These are phyloP conservation scores for Rhamphomyia laevipes DNA, from an alignment of 2,888 invertebrate genomes.

Conservation along the genomic window DNA sequence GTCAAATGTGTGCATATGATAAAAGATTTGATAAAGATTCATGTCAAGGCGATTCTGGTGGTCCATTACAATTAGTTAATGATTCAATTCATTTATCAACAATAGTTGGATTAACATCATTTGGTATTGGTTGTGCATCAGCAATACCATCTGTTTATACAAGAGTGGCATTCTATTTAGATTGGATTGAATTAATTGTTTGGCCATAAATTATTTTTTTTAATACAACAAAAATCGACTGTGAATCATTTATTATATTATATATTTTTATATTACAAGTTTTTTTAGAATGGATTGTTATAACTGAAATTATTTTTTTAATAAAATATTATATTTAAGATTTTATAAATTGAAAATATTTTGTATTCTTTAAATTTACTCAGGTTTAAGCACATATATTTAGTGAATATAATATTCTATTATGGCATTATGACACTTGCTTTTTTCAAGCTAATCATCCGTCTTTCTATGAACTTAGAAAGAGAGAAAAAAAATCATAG, in stretches of 20 bases:
- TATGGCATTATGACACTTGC: too few relatives aligned
- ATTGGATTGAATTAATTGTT: conserved; percentile 29
- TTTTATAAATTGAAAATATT: too few relatives aligned
- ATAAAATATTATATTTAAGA: too few relatives aligned
- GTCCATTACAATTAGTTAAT: conserved; percentile 27
- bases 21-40: conserved; percentile 21
- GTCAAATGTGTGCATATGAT: conserved; percentile 21
- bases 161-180: conserved; percentile 28
- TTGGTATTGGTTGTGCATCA: conserved; percentile 29
- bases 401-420: too few relatives aligned
- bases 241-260: not conserved
- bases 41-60: conserved; percentile 32
- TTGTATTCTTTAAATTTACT: too few relatives aligned
- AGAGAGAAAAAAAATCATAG: too few relatives aligned
- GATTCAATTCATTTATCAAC: conserved; percentile 19
- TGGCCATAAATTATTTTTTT: conserved; percentile 20
- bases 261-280: too few relatives aligned
- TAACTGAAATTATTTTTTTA: too few relatives aligned
- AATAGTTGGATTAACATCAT: conserved; percentile 27
- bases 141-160: conserved; percentile 30
- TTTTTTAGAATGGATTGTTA: too few relatives aligned
- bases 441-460: too few relatives aligned
- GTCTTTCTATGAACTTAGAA: too few relatives aligned
- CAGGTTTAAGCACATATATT: too few relatives aligned
- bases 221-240: not conserved